Evolutionary conservation across 1,140 invertebrate species (phyloP).

Genomic region (Megathymus violae): DNA sequence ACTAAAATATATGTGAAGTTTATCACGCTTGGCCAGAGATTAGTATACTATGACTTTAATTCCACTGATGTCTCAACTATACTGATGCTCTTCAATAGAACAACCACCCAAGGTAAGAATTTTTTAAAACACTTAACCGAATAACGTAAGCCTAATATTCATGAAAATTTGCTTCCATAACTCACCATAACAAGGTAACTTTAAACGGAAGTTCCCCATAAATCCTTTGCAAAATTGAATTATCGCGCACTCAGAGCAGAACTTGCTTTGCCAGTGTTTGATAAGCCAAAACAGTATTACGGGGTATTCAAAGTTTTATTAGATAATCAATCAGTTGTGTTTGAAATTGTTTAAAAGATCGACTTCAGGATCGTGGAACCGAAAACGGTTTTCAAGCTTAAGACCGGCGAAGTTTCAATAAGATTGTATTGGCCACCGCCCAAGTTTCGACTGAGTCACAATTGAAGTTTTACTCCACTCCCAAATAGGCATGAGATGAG

Average conservation of each 20-base stretch:
- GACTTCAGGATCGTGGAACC: conserved; percentile 8
- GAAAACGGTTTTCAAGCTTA: conserved; percentile 6
- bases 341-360: conserved; percentile 33
- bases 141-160: background rate
- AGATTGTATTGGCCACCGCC: conserved; percentile 49
- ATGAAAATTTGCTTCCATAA: background rate
- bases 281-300: conserved; percentile 19
- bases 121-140: background rate
- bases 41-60: no score
- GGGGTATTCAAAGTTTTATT: conserved; percentile 30
- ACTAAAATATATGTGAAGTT: no score
- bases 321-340: conserved; percentile 33
- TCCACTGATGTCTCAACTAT: no score
- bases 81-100: no score
- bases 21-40: no score
- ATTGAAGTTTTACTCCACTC: conserved; percentile 33
- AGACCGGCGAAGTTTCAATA: conserved; percentile 38
- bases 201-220: conserved; percentile 6
- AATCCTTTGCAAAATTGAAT: conserved; percentile 21
- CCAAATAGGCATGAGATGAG: conserved; percentile 41
- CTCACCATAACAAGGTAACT: background rate
- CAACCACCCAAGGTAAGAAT: no score
- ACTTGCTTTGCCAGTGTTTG: conserved; percentile 12
- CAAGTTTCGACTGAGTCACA: conserved; percentile 37
- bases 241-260: conserved; percentile 1